phyloP scores from a whole-genome alignment of 1,140 invertebrate species.

The Megathymus violae region DNA sequence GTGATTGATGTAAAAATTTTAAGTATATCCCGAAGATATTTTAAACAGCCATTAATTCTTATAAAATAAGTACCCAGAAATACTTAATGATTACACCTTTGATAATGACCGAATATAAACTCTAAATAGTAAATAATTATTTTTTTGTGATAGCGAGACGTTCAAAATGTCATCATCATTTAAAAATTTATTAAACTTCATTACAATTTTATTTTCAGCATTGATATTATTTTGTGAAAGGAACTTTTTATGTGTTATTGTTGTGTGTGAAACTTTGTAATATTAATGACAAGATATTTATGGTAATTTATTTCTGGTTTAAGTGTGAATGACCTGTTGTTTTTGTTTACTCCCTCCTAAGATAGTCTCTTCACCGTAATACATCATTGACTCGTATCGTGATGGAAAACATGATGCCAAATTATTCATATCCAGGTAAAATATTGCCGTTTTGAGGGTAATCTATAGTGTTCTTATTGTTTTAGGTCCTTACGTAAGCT shows the following conservation, averaged over 20 bases:
- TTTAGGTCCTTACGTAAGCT: too few relatives aligned
- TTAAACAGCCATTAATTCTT: too few relatives aligned
- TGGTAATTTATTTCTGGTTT: neutral
- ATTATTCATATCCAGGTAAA: constrained; percentile 33
- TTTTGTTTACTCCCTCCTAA: constrained; percentile 35
- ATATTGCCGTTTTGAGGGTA: constrained; percentile 20
- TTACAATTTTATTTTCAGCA: too few relatives aligned
- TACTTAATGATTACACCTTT: too few relatives aligned
- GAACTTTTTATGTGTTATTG: neutral
- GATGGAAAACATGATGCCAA: constrained; percentile 29
- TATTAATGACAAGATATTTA: neutral
- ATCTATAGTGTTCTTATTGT: neutral
- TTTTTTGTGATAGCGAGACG: too few relatives aligned
- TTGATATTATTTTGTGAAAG: neutral
- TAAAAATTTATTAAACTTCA: too few relatives aligned
- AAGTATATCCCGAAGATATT: too few relatives aligned
- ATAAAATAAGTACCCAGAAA: too few relatives aligned
- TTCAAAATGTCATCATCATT: too few relatives aligned
- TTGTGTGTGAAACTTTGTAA: neutral
- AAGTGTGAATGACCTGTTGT: constrained; percentile 16
- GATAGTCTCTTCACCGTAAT: constrained; percentile 21
- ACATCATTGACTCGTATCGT: constrained; percentile 27
- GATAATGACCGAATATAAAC: too few relatives aligned
- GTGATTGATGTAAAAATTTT: too few relatives aligned
- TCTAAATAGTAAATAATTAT: too few relatives aligned